Base-by-base conservation (phyloP, 2,797 vertebrate genomes). In the Nasua narica region DNA sequence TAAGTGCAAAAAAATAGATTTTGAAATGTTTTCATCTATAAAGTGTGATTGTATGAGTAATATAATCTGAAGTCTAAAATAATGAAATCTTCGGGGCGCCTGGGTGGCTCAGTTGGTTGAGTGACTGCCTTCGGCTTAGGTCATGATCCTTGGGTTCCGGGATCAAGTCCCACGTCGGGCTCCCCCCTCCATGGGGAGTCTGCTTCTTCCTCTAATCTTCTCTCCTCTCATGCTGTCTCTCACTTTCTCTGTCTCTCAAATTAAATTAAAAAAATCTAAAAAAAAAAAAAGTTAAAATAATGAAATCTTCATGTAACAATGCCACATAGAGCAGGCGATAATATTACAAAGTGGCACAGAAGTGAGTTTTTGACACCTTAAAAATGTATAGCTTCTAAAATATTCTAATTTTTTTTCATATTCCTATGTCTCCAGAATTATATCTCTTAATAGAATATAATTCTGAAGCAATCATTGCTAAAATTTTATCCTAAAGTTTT, bases 401-500 rank as follows among this genome's bases (percentile, higher is more conserved):
- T 81, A 90, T 35, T 84, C 76, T 88, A 84, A 60, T 85, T 72
- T 88, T 50, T 56, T 74, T 82, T 77, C 37, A 29, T 88, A 67
- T 89, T 77, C 56, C 29, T 67, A 52, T 48, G 79, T 11, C 70
- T 9, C 86, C 12, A 37, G 29, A 83, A 50, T 91, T 90, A 46
- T 56, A 9, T 67, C n/a, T 86, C 35, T 50, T 87, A 91, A n/a
- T 56, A 90, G 23, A 69, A 92, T 74, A 23, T 58, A 95, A 60
- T 65, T 58, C 9, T n/a, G 5, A 72, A 46, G 19, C 79, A 93
- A 92, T 54, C 4, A 2, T 92, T 96, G 4, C 35, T 93, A 67
- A 92, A 18, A 18, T 93, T 96, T 97, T 89, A 93, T 37, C 97
- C 1, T 12, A 88, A 84, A 92, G 91, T 58, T 96, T 4, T 56